Percentiles rank a stretch among this genome's conserved stretches.
Evolutionary conservation across 2,888 invertebrate genomes (phyloP).

Genomic region (Conchocele bisecta): DNA sequence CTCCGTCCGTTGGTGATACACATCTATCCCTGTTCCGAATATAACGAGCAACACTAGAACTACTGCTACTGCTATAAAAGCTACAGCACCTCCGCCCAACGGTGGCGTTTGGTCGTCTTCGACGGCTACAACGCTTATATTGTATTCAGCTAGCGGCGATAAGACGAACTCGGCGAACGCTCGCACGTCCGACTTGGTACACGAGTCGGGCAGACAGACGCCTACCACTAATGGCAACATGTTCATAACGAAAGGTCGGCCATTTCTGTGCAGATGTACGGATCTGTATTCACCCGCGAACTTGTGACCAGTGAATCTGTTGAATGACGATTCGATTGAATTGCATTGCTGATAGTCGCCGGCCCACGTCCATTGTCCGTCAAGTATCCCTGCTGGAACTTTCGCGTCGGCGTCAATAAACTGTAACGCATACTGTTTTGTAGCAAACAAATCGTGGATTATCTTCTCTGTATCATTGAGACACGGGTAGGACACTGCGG

Average conservation of each 20-base stretch:
- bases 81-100: not conserved
- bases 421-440: constrained; percentile 10
- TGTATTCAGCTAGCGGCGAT: not conserved
- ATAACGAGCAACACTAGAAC: not conserved
- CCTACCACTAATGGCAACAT: constrained; percentile 10
- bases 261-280: not conserved
- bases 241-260: not conserved
- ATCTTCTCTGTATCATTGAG: constrained; percentile 37
- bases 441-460: constrained; percentile 6
- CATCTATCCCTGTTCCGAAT: not conserved
- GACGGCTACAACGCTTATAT: constrained; percentile 1
- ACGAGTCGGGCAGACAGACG: constrained; percentile 41
- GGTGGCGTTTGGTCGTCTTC: not conserved
- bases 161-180: constrained; percentile 2
- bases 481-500: no score
- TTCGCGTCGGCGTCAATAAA: constrained; percentile 41
- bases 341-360: constrained; percentile 45
- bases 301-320: constrained; percentile 1
- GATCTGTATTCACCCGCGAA: constrained; percentile 42
- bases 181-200: constrained; percentile 7
- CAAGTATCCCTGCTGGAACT: constrained; percentile 21
- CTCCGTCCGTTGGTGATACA: no score
- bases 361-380: constrained; percentile 29
- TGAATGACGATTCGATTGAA: constrained; percentile 5
- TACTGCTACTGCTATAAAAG: not conserved